Percentiles rank a stretch among this genome's conserved stretches.
phyloP scores from a whole-genome alignment of 1,140 invertebrate genomes.

The Diploscapter pachys region DNA sequence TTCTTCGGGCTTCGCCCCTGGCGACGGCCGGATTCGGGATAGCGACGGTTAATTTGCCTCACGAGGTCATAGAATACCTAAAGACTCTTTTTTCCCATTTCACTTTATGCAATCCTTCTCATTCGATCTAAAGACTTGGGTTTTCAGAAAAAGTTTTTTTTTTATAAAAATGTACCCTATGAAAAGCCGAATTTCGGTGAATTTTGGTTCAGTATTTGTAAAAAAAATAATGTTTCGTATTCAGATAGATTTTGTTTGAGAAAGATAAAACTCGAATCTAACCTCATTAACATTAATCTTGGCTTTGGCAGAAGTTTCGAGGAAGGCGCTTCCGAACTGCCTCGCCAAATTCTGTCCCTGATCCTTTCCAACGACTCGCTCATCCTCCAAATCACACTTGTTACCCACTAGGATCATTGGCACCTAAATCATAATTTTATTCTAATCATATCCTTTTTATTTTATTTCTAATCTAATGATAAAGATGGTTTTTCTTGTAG shows the following conservation, averaged over 20 bases:
- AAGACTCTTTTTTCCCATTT: conserved; percentile 19
- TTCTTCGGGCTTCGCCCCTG: conserved; percentile 47
- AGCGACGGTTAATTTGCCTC: conserved; percentile 98
- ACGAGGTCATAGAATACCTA: conserved; percentile 98
- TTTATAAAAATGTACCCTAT: not conserved
- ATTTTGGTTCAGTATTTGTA: too few species aligned
- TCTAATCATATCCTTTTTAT: too few species aligned
- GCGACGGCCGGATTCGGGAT: conserved; percentile 69
- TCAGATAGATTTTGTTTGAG: not conserved
- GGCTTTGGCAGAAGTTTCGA: conserved; percentile 99
- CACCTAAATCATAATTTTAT: conserved; percentile 70
- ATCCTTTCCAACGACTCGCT: conserved; percentile 96
- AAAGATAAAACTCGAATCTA: conserved; percentile 32
- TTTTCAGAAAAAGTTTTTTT: not conserved
- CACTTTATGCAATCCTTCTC: not conserved
- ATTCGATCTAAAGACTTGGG: not conserved
- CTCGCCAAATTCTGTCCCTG: conserved; percentile 83
- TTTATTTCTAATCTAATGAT: too few species aligned
- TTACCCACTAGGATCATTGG: conserved; percentile 99
- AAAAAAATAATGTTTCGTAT: not conserved
- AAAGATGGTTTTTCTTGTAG: too few species aligned
- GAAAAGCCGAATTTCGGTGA: too few species aligned
- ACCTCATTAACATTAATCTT: conserved; percentile 99
- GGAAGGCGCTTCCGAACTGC: conserved; percentile 93
- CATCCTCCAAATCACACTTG: conserved; percentile 98